Evolutionary conservation across 30 jellyfish, hydroid and myxozoan genomes (phyloP).

Genomic region (Catostylus mosaicus): DNA sequence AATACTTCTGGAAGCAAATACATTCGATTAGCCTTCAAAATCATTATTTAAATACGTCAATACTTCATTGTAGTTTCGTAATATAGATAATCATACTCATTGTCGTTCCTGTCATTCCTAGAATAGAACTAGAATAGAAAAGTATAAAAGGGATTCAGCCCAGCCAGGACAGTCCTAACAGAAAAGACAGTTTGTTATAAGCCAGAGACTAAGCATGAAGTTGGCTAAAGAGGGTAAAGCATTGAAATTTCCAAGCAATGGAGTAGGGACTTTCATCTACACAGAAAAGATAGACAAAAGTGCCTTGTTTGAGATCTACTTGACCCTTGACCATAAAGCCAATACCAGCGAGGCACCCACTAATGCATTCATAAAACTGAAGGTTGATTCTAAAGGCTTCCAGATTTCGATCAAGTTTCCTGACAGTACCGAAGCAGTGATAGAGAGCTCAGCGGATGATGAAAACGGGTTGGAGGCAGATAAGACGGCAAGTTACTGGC

Average conservation of each 20-base stretch:
- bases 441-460: neutral
- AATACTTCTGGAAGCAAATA: no score
- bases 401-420: neutral
- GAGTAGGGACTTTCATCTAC: neutral
- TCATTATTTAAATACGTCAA: no score
- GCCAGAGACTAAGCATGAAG: no score
- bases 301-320: neutral
- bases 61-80: no score
- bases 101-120: no score
- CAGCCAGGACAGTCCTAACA: no score
- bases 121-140: no score
- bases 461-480: neutral
- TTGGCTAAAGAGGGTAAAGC: neutral
- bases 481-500: constrained; percentile 35
- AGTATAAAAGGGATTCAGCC: no score
- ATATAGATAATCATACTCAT: no score
- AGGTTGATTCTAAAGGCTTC: neutral
- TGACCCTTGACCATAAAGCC: neutral
- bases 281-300: neutral
- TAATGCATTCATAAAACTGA: neutral
- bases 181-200: no score
- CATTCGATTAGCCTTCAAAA: no score
- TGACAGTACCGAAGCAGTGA: neutral
- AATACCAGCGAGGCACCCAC: neutral
- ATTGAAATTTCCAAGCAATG: neutral